Conservation (phyloP, 2,888 invertebrate genomes). For the Acanthosepion esculentum region DNA sequence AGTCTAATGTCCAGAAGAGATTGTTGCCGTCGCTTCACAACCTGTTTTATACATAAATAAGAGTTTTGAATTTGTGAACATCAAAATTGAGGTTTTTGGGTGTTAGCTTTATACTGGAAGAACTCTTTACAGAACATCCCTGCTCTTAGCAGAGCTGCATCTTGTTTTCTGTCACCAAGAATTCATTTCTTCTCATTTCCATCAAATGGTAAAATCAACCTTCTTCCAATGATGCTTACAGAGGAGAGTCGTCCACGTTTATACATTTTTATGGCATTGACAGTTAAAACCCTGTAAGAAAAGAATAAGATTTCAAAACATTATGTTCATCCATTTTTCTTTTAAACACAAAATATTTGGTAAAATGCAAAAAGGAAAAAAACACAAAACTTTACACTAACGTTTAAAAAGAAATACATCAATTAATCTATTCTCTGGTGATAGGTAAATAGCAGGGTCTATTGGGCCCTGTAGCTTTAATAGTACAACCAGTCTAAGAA, state of each 20-base stretch:
- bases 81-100: background rate
- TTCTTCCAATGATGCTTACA: constrained; percentile 48
- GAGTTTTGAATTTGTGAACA: background rate
- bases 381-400: too few relatives aligned
- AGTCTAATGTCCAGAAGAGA: background rate
- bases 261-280: constrained; percentile 44
- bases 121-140: background rate
- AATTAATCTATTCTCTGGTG: too few relatives aligned
- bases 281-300: constrained; percentile 46
- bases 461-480: too few relatives aligned
- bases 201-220: background rate
- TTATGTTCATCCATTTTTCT: background rate
- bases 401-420: too few relatives aligned
- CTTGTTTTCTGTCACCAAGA: background rate
- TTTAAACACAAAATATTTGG: background rate
- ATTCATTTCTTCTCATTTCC: background rate
- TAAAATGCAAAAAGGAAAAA: too few relatives aligned
- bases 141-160: background rate
- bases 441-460: too few relatives aligned
- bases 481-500: too few relatives aligned
- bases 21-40: background rate
- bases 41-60: background rate
- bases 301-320: background rate
- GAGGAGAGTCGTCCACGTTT: constrained; percentile 45
- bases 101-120: background rate